Conservation (phyloP, 2,888 invertebrate species). For the Rhopalosiphum nymphaeae region DNA sequence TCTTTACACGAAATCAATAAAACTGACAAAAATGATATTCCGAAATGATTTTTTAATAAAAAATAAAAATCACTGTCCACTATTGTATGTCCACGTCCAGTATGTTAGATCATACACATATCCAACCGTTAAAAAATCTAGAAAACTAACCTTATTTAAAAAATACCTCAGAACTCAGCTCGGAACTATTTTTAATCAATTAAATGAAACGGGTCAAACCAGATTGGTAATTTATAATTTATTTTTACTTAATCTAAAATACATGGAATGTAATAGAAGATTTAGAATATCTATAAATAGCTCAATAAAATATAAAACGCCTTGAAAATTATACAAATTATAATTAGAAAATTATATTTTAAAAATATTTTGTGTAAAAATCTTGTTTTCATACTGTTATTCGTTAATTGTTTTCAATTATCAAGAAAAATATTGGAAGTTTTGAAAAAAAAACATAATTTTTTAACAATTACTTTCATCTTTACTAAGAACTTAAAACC, state of each 20-base stretch:
- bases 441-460: neutral
- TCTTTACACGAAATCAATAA: neutral
- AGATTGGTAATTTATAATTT: neutral
- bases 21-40: accelerated
- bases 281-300: neutral
- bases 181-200: neutral
- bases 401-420: neutral
- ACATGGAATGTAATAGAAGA: neutral
- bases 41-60: neutral
- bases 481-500: neutral
- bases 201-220: neutral
- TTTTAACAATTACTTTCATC: neutral
- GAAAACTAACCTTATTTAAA: neutral
- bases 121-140: neutral
- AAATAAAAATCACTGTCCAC: neutral
- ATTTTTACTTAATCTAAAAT: neutral
- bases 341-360: neutral
- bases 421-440: neutral
- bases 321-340: too few species aligned
- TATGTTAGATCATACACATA: neutral
- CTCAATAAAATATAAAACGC: neutral
- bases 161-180: neutral
- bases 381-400: neutral
- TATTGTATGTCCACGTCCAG: neutral
- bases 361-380: neutral